A percentile compares a stretch with the other conserved stretches of the same genome.
These are phyloP conservation scores for Samia ricini DNA, from an alignment of 1,140 invertebrate species.

Conservation along the genomic window DNA sequence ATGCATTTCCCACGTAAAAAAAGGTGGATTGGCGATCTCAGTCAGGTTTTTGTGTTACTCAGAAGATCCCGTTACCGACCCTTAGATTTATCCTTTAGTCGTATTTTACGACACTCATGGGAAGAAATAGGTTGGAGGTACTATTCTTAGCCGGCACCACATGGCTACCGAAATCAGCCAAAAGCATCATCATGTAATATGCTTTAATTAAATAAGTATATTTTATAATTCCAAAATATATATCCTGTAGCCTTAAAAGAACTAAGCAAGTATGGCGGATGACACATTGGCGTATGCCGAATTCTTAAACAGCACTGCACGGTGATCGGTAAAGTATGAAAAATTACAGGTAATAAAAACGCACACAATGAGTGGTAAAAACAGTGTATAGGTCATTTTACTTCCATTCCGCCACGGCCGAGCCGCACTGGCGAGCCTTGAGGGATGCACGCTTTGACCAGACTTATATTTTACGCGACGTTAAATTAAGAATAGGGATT, in stretches of 20 bases:
- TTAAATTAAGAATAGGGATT: conserved; percentile 43
- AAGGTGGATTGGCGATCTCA: too few relatives aligned
- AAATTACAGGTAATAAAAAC: conserved; percentile 61
- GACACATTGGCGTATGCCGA: conserved; percentile 32
- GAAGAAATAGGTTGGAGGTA: too few relatives aligned
- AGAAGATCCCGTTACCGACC: too few relatives aligned
- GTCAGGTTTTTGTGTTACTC: too few relatives aligned
- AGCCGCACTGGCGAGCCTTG: conserved; percentile 12
- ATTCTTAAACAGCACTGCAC: conserved; percentile 47
- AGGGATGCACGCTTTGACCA: conserved; percentile 39
- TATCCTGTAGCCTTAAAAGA: not conserved
- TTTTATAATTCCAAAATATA: not conserved
- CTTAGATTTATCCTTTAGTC: too few relatives aligned
- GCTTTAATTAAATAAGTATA: too few relatives aligned
- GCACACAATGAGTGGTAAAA: conserved; percentile 35
- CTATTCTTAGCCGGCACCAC: too few relatives aligned
- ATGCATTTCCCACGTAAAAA: too few relatives aligned
- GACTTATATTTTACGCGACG: conserved; percentile 47
- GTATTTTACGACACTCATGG: too few relatives aligned
- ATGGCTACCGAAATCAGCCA: too few relatives aligned
- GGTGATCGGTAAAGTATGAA: conserved; percentile 45
- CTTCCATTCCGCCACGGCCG: not conserved
- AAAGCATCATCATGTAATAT: too few relatives aligned
- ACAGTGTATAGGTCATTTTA: not conserved
- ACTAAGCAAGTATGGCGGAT: not conserved